Percentiles rank a stretch among this genome's conserved stretches.
phyloP scores from a whole-genome alignment of 2,888 invertebrate species.

The Hecatera dysodea region DNA sequence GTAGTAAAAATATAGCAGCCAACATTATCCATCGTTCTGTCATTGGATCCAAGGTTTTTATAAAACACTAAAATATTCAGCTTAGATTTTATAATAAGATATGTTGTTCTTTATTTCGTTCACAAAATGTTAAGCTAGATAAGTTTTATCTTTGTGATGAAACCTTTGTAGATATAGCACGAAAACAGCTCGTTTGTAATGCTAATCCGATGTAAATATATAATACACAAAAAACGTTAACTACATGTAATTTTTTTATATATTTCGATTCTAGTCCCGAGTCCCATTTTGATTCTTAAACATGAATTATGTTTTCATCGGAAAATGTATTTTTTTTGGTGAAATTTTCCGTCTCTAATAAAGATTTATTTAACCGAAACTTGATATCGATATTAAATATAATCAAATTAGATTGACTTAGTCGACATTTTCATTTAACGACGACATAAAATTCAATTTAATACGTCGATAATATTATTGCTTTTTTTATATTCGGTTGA shows the following conservation, averaged over 20 bases:
- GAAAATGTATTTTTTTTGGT: neutral
- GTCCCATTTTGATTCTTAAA: constrained; percentile 1
- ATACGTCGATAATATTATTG: constrained; percentile 14
- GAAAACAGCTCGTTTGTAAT: constrained; percentile 32
- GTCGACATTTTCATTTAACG: constrained; percentile 10
- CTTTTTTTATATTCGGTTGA: accelerated
- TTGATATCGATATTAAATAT: constrained; percentile 19
- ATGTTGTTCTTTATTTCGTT: neutral
- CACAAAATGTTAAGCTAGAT: constrained; percentile 2
- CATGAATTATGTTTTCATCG: neutral
- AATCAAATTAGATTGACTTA: constrained; percentile 42
- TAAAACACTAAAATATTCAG: neutral
- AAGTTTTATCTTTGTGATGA: constrained; percentile 25
- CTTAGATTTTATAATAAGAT: neutral
- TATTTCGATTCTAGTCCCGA: constrained; percentile 5
- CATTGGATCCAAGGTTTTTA: neutral
- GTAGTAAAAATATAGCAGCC: neutral
- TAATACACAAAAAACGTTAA: constrained; percentile 22
- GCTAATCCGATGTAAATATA: constrained; percentile 35
- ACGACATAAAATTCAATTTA: constrained; percentile 8
- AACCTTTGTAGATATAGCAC: constrained; percentile 15
- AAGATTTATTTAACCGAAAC: constrained; percentile 17
- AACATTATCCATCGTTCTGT: neutral
- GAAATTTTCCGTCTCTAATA: neutral
- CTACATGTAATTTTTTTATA: neutral